Conservation (phyloP, 2,113 vertebrate genomes). For the Neodontobutis hainanensis region DNA sequence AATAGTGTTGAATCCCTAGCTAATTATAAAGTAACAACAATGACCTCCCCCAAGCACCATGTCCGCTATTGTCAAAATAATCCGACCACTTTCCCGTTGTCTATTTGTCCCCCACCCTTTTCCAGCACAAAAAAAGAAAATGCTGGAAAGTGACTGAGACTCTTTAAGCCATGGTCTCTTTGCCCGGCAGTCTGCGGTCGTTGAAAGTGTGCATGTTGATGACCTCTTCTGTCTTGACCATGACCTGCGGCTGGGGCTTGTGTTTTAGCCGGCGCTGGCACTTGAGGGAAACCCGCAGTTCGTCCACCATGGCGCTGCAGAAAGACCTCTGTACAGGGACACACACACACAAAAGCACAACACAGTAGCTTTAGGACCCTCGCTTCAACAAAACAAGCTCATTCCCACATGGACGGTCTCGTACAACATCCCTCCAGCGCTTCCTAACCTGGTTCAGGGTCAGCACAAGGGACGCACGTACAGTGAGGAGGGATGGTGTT, state of each 20-base stretch:
- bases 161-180: constrained; percentile 98
- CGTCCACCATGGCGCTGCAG: constrained; percentile 98
- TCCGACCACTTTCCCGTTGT: constrained; percentile 18
- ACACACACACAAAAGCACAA: constrained; percentile 8
- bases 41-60: constrained; percentile 84
- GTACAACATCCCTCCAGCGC: too few species aligned
- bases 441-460: too few species aligned
- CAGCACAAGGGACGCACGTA: too few species aligned
- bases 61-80: constrained; percentile 57
- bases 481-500: too few species aligned
- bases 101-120: constrained; percentile 47
- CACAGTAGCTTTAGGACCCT: constrained; percentile 18
- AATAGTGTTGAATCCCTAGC: constrained; percentile 87
- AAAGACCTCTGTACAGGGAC: constrained; percentile 87
- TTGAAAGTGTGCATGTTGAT: constrained; percentile 99
- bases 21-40: constrained; percentile 87
- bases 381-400: constrained; percentile 1
- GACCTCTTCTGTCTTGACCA: constrained; percentile 98
- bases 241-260: constrained; percentile 93
- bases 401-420: constrained; percentile 8
- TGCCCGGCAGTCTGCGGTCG: constrained; percentile 98
- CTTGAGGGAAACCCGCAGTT: constrained; percentile 95
- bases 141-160: constrained; percentile 48
- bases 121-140: constrained; percentile 49
- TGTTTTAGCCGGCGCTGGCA: constrained; percentile 98